Evolutionary conservation across 2,113 vertebrate genomes (phyloP).

Genomic region (Noturus placidus): DNA sequence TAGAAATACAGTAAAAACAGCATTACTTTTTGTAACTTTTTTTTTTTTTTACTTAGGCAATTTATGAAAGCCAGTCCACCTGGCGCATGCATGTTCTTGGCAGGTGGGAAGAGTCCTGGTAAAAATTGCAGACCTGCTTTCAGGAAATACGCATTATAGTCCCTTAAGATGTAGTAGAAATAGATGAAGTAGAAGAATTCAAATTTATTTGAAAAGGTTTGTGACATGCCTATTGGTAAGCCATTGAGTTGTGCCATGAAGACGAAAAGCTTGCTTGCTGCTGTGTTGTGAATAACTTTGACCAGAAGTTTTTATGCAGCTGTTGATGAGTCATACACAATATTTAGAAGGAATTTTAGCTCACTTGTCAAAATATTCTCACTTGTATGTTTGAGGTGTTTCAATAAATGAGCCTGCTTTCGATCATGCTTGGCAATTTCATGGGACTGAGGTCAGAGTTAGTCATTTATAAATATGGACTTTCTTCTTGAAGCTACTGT

Average conservation of each 20-base stretch:
- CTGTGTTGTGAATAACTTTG: not conserved
- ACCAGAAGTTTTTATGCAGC: not conserved
- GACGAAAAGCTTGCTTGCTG: not conserved
- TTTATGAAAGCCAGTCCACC: no score
- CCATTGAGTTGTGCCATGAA: not conserved
- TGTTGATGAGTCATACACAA: not conserved
- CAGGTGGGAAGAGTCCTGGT: not conserved
- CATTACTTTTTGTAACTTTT: no score
- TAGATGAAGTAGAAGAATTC: not conserved
- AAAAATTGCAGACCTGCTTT: no score
- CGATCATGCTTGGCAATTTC: not conserved
- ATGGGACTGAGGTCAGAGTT: not conserved
- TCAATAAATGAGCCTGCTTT: not conserved
- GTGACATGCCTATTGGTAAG: not conserved
- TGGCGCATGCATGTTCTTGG: not conserved
- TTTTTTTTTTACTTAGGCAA: no score
- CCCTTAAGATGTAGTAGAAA: not conserved
- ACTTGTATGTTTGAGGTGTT: not conserved
- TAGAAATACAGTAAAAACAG: not conserved
- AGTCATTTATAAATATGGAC: not conserved
- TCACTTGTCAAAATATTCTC: not conserved
- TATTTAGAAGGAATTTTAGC: not conserved
- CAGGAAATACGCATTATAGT: not conserved
- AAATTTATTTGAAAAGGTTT: not conserved
- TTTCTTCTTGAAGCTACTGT: not conserved